Conservation (phyloP, 2,113 vertebrate genomes). For the Corythaixoides concolor region DNA sequence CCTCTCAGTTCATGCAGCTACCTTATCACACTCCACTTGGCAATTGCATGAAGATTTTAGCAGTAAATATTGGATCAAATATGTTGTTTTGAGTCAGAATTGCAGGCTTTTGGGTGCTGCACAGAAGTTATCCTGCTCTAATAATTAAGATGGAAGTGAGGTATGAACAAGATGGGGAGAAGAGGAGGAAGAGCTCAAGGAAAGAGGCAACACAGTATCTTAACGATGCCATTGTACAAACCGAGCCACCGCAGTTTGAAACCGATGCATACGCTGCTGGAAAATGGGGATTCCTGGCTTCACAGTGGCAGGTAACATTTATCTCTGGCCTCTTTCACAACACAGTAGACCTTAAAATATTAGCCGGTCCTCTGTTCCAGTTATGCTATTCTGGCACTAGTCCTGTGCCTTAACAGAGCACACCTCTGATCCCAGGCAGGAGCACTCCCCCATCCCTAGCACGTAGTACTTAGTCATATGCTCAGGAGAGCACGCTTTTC, state of each 20-base stretch:
- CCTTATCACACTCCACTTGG: background rate
- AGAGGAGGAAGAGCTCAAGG: background rate
- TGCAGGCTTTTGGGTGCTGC: background rate
- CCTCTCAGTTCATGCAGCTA: background rate
- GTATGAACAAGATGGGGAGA: background rate
- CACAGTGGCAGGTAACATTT: background rate
- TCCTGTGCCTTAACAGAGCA: background rate
- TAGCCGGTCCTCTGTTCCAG: background rate
- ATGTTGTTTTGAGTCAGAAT: background rate
- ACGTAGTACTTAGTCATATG: rapidly evolving
- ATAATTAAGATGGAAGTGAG: background rate
- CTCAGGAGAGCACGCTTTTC: background rate
- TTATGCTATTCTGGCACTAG: background rate
- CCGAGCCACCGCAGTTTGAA: rapidly evolving
- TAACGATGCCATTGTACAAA: background rate
- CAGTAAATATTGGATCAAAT: background rate
- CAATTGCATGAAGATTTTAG: background rate
- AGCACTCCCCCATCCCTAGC: background rate
- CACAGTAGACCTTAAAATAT: background rate
- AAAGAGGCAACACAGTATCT: background rate
- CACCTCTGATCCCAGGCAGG: background rate
- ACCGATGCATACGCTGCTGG: rapidly evolving
- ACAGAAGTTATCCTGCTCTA: background rate
- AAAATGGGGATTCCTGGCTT: background rate
- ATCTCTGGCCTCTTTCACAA: background rate